Base-by-base conservation (phyloP, 2,113 vertebrate species). In the Dromiciops gliroides region DNA sequence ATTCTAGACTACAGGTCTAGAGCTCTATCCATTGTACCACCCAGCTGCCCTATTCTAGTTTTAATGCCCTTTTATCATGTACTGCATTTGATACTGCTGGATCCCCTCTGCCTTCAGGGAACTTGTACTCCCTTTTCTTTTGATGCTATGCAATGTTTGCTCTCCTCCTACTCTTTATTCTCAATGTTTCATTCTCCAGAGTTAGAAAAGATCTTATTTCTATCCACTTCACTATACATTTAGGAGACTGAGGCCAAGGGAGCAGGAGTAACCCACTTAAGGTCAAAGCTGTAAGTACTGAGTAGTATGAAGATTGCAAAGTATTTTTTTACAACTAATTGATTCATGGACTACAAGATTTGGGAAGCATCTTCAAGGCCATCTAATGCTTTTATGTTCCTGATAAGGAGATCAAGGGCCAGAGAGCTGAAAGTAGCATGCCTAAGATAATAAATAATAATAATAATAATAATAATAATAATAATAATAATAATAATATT, bases 401-500 rank as follows among this genome's bases (percentile, higher is more conserved):
- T 83, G 25, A 53, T 37, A 31, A 60, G 3, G 90, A 75, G 28
- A 28, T 60, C 1, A 2, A 60, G 26, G 28, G 28, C 28, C 26
- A 60, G 28, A 60, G 2, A 31, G 93, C 16, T n/a, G 56, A 89
- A 94, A 31, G 22, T 47, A 89, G 75, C 37, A 10, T 51, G 25
- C 19, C 48, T 50, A 37, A 93, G 50, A 25, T 24, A 10, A 48
- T 48, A 48, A 48, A 89, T 44, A 51, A 26, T 89, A 12, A 52
- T 91, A 94, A 89, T 26, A 49, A 37, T 88, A 89, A 95, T n/a
- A n/a, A n/a, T n/a, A n/a, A 24, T 23, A 48, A 89, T 44, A 51
- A 26, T 89, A 12, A 52, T 91, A 94, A 89, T 26, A 49, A 37
- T 88, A 89, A 95, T 31, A 49, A 37, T 83, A 75, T 26, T 83